phyloP scores from a whole-genome alignment of 2,113 vertebrate species.

The Strigops habroptila region DNA sequence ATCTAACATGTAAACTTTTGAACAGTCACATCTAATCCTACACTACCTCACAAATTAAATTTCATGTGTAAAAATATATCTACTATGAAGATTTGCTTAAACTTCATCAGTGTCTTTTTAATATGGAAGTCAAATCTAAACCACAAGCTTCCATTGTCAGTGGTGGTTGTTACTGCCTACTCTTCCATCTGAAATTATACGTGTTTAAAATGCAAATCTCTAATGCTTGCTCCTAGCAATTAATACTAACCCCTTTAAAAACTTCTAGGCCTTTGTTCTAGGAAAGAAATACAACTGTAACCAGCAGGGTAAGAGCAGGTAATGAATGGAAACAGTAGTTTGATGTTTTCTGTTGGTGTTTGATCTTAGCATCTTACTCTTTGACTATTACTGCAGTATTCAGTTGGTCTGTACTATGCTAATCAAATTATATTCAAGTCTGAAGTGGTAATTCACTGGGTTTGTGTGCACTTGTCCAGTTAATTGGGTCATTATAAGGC shows the following conservation, averaged over 20 bases:
- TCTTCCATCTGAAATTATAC: background rate
- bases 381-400: background rate
- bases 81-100: background rate
- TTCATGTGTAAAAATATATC: background rate
- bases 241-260: background rate
- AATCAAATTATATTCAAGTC: background rate
- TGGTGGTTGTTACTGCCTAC: background rate
- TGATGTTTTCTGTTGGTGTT: background rate
- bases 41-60: background rate
- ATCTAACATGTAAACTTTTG: background rate
- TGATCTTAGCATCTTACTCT: background rate
- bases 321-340: background rate
- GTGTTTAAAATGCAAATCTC: background rate
- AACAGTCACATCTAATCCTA: background rate
- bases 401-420: background rate
- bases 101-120: background rate
- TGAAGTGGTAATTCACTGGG: background rate
- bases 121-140: background rate
- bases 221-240: background rate
- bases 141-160: background rate
- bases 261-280: background rate
- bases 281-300: background rate
- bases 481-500: background rate
- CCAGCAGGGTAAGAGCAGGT: background rate
- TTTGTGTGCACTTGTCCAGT: background rate